Percentiles rank a stretch among this genome's conserved stretches.
These are phyloP conservation scores for Actenoides hombroni DNA, from an alignment of 2,113 vertebrate genomes.

Conservation along the genomic window DNA sequence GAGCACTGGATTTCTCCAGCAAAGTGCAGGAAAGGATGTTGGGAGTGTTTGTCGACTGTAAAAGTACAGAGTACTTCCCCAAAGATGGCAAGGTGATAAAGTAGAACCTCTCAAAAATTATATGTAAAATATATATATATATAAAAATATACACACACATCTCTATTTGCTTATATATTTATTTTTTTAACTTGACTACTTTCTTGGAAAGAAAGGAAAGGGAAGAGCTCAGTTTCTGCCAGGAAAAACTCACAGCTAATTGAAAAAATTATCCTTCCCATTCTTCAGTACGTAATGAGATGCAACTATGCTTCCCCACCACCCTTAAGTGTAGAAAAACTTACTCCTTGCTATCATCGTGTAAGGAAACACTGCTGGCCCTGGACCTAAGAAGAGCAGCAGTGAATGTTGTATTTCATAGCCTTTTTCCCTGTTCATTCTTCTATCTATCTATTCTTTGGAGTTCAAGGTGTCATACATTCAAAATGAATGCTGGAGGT, in stretches of 20 bases:
- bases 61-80: not conserved
- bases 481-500: conserved; percentile 1
- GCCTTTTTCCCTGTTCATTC: not conserved
- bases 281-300: not conserved
- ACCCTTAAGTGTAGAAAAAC: not conserved
- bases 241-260: not conserved
- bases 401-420: conserved; percentile 25
- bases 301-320: not conserved
- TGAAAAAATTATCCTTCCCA: not conserved
- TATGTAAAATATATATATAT: not conserved
- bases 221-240: not conserved
- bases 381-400: conserved; percentile 40
- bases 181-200: not conserved
- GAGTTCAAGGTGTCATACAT: conserved; percentile 43
- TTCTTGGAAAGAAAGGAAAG: not conserved
- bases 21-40: not conserved
- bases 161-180: not conserved
- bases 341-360: not conserved
- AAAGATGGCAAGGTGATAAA: not conserved
- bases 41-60: not conserved
- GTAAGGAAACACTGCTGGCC: not conserved
- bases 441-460: conserved; percentile 25
- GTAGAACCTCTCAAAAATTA: not conserved
- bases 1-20: not conserved
- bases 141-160: not conserved